Evolutionary conservation across 2,113 vertebrate genomes (phyloP).

Genomic region (Anser cygnoides): DNA sequence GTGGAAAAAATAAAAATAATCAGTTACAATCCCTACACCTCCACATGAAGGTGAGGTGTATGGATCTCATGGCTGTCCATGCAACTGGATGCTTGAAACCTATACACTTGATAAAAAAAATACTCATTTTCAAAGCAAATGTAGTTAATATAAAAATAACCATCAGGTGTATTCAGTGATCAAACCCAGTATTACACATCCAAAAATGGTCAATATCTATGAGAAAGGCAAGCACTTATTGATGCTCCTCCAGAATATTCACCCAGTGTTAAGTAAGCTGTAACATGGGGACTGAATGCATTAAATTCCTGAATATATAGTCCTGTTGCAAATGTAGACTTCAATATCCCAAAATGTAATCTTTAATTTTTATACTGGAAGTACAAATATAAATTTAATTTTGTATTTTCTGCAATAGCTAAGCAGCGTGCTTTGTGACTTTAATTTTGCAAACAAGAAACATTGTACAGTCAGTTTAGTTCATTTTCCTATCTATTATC

Average conservation of each 20-base stretch:
- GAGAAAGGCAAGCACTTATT: not conserved
- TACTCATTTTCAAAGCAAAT: not conserved
- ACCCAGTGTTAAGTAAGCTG: not conserved
- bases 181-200: not conserved
- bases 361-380: not conserved
- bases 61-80: not conserved
- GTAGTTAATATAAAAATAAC: not conserved
- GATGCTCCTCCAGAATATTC: not conserved
- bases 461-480: accelerated
- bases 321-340: not conserved
- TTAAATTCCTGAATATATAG: not conserved
- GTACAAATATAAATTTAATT: not conserved
- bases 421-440: not conserved
- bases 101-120: not conserved
- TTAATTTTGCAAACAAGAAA: not conserved
- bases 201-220: not conserved
- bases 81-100: not conserved
- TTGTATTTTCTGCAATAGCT: not conserved
- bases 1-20: not conserved
- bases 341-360: not conserved
- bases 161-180: not conserved
- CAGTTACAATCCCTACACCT: not conserved
- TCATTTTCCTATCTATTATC: not conserved
- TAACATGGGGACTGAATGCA: not conserved
- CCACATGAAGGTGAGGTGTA: not conserved